These are phyloP conservation scores for Tenualosa thibaudeaui DNA, from an alignment of 2,797 vertebrate species.

Conservation along the genomic window DNA sequence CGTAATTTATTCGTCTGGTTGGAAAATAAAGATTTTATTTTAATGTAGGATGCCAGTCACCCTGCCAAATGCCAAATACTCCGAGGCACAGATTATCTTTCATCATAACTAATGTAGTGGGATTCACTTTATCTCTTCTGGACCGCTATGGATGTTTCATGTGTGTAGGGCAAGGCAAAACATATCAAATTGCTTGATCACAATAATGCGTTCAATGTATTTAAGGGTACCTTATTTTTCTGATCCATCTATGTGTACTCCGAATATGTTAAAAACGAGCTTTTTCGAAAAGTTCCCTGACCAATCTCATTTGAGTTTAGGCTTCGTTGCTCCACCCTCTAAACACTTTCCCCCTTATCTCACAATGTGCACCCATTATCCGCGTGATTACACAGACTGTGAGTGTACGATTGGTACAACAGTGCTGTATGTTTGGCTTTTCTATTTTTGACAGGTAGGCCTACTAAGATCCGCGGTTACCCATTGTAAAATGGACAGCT, in stretches of 20 bases:
- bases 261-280: not conserved
- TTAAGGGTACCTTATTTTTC: too few species aligned
- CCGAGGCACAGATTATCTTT: not conserved
- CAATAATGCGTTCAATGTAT: too few species aligned
- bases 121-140: not conserved
- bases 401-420: not conserved
- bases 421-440: not conserved
- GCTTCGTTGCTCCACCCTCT: slow-evolving; percentile 61
- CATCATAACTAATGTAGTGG: not conserved
- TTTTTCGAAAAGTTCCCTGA: slow-evolving; percentile 73
- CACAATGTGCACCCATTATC: slow-evolving; percentile 60
- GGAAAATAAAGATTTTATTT: too few species aligned
- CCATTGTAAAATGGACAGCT: not conserved
- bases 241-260: too few species aligned
- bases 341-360: slow-evolving; percentile 50
- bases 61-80: not conserved
- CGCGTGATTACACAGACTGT: slow-evolving; percentile 15
- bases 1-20: too few species aligned
- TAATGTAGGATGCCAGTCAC: too few species aligned
- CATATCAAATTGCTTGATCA: too few species aligned
- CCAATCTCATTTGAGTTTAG: slow-evolving; percentile 63
- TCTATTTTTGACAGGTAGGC: not conserved
- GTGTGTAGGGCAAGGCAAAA: too few species aligned
- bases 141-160: too few species aligned
- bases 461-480: not conserved